Evolutionary conservation across 2,113 vertebrate genomes (phyloP).

Genomic region (Cyprinodon variegatus): DNA sequence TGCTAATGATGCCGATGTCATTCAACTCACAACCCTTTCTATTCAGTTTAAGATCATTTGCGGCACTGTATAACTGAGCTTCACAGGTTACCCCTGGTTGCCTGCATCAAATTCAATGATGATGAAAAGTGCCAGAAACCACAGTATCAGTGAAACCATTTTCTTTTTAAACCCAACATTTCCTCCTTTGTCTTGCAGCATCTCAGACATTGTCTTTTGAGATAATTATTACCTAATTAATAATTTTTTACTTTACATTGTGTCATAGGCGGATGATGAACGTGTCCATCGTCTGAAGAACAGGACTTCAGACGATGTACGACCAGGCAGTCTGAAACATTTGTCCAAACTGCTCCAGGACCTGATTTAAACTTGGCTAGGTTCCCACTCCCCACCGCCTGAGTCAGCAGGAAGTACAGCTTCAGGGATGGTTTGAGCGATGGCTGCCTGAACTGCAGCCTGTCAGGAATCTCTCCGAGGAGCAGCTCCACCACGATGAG

Average conservation of each 20-base stretch:
- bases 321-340: constrained; percentile 97
- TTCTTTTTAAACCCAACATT: too few relatives aligned
- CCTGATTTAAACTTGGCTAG: constrained; percentile 96
- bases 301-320: constrained; percentile 96
- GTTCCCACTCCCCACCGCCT: constrained; percentile 95
- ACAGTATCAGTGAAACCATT: too few relatives aligned
- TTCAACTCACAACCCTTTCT: too few relatives aligned
- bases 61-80: too few relatives aligned
- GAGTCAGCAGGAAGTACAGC: constrained; percentile 98
- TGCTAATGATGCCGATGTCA: too few relatives aligned
- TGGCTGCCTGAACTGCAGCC: constrained; percentile 96
- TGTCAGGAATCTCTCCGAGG: constrained; percentile 95
- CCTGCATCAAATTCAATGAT: too few relatives aligned
- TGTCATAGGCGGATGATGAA: constrained; percentile 97
- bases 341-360: constrained; percentile 94
- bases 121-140: too few relatives aligned
- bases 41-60: too few relatives aligned
- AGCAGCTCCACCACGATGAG: constrained; percentile 96
- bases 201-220: too few relatives aligned
- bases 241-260: constrained; percentile 79
- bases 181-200: too few relatives aligned
- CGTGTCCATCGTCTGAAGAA: constrained; percentile 97
- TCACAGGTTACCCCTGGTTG: too few relatives aligned
- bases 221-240: too few relatives aligned
- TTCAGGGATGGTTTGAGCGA: constrained; percentile 95